Percentiles rank a stretch among this genome's conserved stretches.
These are phyloP conservation scores for Scomber colias DNA, from an alignment of 2,113 vertebrate genomes.

Conservation along the genomic window DNA sequence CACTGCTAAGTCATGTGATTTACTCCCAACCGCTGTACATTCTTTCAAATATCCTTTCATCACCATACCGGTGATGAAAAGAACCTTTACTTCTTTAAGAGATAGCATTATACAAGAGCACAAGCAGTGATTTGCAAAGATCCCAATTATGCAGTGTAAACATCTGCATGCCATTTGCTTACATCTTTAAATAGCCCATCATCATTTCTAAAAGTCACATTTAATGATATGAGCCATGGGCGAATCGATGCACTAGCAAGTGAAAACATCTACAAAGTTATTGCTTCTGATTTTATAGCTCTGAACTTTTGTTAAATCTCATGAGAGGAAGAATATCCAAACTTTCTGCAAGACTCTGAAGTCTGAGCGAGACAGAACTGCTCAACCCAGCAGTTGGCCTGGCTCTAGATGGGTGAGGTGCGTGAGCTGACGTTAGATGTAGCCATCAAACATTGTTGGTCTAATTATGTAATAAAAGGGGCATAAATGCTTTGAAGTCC, in stretches of 20 bases:
- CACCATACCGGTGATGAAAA: constrained; percentile 66
- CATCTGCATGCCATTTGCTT: constrained; percentile 72
- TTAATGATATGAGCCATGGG: constrained; percentile 46
- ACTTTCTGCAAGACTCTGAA: not conserved
- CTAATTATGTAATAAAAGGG: constrained; percentile 83
- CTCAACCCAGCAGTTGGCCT: constrained; percentile 8
- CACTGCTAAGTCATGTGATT: constrained; percentile 68
- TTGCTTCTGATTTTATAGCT: constrained; percentile 2
- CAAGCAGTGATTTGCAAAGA: constrained; percentile 69
- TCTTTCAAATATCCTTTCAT: constrained; percentile 75
- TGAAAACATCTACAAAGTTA: constrained; percentile 6
- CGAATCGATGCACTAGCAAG: constrained; percentile 22
- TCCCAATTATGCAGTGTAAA: constrained; percentile 65
- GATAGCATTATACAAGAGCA: constrained; percentile 56
- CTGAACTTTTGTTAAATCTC: not conserved
- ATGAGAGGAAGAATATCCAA: not conserved
- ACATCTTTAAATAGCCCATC: constrained; percentile 51
- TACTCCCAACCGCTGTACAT: constrained; percentile 59
- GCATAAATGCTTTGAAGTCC: constrained; percentile 82
- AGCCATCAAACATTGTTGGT: constrained; percentile 64
- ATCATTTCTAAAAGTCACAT: constrained; percentile 44
- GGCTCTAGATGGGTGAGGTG: constrained; percentile 46
- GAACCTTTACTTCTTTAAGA: constrained; percentile 64
- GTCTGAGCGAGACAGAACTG: not conserved
- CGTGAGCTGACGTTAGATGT: constrained; percentile 63